phyloP scores from a whole-genome alignment of 2,888 invertebrate genomes.

The Anorthoa munda region DNA sequence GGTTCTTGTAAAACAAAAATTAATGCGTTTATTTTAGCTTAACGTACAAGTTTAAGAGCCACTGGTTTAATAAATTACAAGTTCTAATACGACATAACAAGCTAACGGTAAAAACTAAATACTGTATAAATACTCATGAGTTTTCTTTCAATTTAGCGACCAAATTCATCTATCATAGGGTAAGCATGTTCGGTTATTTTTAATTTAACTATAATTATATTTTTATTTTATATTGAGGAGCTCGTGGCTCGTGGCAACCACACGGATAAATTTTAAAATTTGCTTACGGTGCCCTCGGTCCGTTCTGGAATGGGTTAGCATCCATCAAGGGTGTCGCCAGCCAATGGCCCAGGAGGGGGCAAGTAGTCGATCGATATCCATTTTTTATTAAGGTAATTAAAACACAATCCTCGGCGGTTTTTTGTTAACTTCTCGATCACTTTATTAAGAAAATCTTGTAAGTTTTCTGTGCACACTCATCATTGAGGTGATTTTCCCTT shows the following conservation, averaged over 20 bases:
- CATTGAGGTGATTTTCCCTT: too few relatives aligned
- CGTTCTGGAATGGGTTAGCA: too few relatives aligned
- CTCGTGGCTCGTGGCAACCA: not conserved
- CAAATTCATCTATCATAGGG: slow-evolving; percentile 8
- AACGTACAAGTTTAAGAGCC: slow-evolving; percentile 20
- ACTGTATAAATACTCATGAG: slow-evolving; percentile 36
- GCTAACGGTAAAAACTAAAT: slow-evolving; percentile 27
- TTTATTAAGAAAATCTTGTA: too few relatives aligned
- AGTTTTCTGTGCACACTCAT: too few relatives aligned
- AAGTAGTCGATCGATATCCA: too few relatives aligned
- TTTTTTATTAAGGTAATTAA: too few relatives aligned
- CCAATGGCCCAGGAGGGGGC: too few relatives aligned
- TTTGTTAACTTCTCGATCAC: too few relatives aligned
- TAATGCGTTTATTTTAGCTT: not conserved
- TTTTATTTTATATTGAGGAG: not conserved
- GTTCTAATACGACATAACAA: slow-evolving; percentile 28
- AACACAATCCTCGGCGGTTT: too few relatives aligned
- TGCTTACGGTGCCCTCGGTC: too few relatives aligned
- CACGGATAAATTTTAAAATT: too few relatives aligned
- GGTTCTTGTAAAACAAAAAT: not conserved
- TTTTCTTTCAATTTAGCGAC: slow-evolving; percentile 24
- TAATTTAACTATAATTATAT: not conserved
- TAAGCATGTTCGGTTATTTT: slow-evolving; percentile 29
- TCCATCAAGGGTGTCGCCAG: too few relatives aligned
- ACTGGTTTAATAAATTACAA: slow-evolving; percentile 8